Evolutionary conservation across 2,113 vertebrate species (phyloP), one percentile per base, ranked within the genome.

Genomic region (Semnopithecus entellus): DNA sequence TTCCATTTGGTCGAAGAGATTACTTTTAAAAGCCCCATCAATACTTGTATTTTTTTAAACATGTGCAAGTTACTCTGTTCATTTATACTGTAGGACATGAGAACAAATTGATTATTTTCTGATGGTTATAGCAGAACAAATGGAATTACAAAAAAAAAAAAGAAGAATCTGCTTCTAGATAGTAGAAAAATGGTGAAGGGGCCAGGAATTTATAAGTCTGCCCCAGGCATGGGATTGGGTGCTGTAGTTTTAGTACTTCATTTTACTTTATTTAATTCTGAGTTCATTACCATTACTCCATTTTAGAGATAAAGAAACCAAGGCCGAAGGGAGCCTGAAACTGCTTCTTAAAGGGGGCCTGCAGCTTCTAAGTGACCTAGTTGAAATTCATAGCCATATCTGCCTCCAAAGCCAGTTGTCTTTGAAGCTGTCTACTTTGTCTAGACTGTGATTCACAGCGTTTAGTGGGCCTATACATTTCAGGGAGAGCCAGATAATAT

Each of bases 41-140:
- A 38, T 84, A 80, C 72, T 84, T 81, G 4, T 32, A 66, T 52
- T 90, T 93, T 91, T 78, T 32, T 5, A 57, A 88, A 32, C 83
- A 88, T 84, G 27, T 83, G 10, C 57, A 88, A 88, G 43, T 30
- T 30, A 40, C 64, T 83, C n/a, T 78, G n/a, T 85, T 93, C 78
- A 70, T 40, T 94, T 32, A 88, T 35, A 80, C 17, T 87, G 57
- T 95, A 88, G 81, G 43, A 78, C 40, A 38, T 57, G 45, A 70
- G 64, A 90, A 61, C 68, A 88, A 89, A 72, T 95, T 80, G 14
- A n/a, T 93, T 94, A n/a, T 78, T 93, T 91, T 92, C 35, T 85
- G 70, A 89, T 86, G 86, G 83, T 94, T 92, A 45, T 94, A 96
- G 73, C 7, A 78, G 93, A 94, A 75, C 64, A 95, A 95, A 90